Percentiles rank a stretch among this genome's conserved stretches.
Evolutionary conservation across 2,888 invertebrate genomes (phyloP).

Genomic region (Drosophila koepferae): DNA sequence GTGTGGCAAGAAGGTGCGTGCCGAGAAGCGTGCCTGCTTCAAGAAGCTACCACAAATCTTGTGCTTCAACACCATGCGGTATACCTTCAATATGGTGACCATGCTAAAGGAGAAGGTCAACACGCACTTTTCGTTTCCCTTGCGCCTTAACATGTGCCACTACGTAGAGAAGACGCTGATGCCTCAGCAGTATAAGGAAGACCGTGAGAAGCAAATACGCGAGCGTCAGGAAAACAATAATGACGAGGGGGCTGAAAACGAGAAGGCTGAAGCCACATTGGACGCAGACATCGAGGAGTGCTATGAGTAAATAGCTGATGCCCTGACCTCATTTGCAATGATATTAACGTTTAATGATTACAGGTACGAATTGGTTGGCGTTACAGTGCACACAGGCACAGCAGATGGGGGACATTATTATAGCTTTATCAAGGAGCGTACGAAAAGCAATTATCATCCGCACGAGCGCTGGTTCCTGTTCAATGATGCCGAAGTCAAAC

Average conservation of each 20-base stretch:
- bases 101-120: constrained; percentile 99
- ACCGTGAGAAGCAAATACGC: constrained; percentile 86
- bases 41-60: constrained; percentile 96
- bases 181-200: constrained; percentile 94
- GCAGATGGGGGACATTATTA: constrained; percentile 99
- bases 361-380: constrained; percentile 94
- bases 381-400: constrained; percentile 98
- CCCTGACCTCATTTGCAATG: background rate
- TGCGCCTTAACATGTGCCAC: constrained; percentile 96
- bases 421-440: constrained; percentile 96
- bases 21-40: constrained; percentile 97
- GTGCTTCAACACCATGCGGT: constrained; percentile 98
- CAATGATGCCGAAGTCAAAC: constrained; percentile 97
- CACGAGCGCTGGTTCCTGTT: constrained; percentile 97
- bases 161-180: constrained; percentile 97
- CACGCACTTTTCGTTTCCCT: constrained; percentile 98
- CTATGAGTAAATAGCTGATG: constrained; percentile 88
- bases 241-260: constrained; percentile 56
- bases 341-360: constrained; percentile 49
- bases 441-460: constrained; percentile 86
- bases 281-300: constrained; percentile 89
- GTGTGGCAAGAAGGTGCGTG: constrained; percentile 97
- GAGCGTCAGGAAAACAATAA: constrained; percentile 75
- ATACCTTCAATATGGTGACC: constrained; percentile 98
- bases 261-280: constrained; percentile 64